These are phyloP conservation scores for Pachycephala philippinensis DNA, from an alignment of 2,113 vertebrate species.

Conservation along the genomic window DNA sequence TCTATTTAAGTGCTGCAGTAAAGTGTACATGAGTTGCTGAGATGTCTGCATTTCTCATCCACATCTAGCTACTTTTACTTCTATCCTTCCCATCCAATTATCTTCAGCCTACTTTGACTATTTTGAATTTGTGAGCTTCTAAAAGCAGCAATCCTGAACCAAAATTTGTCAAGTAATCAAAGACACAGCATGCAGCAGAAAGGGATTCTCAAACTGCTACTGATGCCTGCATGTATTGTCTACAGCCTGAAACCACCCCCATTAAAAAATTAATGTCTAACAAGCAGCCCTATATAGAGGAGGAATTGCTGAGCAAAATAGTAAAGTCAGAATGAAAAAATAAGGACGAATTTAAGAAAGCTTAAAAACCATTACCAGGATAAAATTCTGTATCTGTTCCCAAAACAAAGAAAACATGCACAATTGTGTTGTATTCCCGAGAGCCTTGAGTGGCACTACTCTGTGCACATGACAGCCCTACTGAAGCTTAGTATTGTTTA, in stretches of 20 bases:
- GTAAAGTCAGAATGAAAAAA: background rate
- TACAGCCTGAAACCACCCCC: background rate
- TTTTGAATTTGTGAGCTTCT: background rate
- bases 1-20: background rate
- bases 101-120: background rate
- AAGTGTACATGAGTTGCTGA: background rate
- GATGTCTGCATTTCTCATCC: background rate
- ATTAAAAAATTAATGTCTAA: background rate
- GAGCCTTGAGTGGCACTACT: background rate
- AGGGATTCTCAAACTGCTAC: background rate
- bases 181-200: background rate
- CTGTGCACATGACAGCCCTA: background rate
- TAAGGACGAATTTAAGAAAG: background rate
- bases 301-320: background rate
- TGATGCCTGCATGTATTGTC: background rate
- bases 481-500: background rate
- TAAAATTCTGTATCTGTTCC: background rate
- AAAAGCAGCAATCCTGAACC: background rate
- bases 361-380: background rate
- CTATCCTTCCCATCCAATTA: background rate
- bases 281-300: background rate
- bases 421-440: background rate
- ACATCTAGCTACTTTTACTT: background rate
- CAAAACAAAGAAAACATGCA: background rate
- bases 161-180: background rate